These are phyloP conservation scores for Cardiocondyla obscurior DNA, from an alignment of 1,140 invertebrate species.

Conservation along the genomic window DNA sequence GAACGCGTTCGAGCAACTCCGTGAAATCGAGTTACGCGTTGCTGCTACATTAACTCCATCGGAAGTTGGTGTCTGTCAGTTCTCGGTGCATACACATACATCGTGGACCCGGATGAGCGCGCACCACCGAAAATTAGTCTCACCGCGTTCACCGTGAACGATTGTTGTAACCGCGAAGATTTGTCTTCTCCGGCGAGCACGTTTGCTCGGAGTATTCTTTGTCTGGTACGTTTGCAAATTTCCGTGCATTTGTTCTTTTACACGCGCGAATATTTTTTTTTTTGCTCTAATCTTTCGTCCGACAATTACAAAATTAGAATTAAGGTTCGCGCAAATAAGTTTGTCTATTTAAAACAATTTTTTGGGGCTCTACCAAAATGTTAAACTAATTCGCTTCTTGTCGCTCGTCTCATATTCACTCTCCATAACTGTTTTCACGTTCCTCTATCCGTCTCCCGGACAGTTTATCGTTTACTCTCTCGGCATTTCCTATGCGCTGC, in stretches of 20 bases:
- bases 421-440: neutral
- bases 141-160: slow-evolving; percentile 31
- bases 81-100: slow-evolving; percentile 19
- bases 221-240: neutral
- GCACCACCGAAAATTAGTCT: slow-evolving; percentile 52
- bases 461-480: slow-evolving; percentile 20
- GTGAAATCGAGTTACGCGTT: slow-evolving; percentile 69
- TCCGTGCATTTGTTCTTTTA: neutral
- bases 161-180: slow-evolving; percentile 22
- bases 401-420: neutral
- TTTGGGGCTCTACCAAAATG: neutral
- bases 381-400: neutral
- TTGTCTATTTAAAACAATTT: neutral
- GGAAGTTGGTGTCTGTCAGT: slow-evolving; percentile 66
- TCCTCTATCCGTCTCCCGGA: neutral
- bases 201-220: neutral
- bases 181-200: neutral
- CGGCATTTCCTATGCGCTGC: slow-evolving; percentile 38
- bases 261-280: neutral
- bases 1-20: slow-evolving; percentile 67
- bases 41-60: slow-evolving; percentile 67
- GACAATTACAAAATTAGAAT: neutral
- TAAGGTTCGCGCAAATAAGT: neutral
- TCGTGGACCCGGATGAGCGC: neutral
- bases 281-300: neutral